Percentiles rank a stretch among this genome's conserved stretches.
These are phyloP conservation scores for Chiloscyllium punctatum DNA, from an alignment of 2,797 vertebrate species.

Conservation along the genomic window DNA sequence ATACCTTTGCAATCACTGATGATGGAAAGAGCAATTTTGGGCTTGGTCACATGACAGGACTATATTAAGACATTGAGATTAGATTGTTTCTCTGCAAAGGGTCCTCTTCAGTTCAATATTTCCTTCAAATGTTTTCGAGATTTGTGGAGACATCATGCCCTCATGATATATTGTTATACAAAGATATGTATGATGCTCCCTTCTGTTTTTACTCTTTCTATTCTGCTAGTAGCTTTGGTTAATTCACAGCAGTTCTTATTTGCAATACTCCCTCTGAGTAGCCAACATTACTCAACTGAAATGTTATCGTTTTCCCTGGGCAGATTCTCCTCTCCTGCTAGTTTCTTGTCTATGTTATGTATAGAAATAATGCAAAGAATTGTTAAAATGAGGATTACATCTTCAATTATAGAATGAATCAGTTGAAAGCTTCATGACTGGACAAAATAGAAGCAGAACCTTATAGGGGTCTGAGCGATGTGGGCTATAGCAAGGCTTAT, in stretches of 20 bases:
- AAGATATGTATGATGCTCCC: not conserved
- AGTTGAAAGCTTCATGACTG: not conserved
- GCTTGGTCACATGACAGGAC: constrained; percentile 58
- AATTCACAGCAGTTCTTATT: not conserved
- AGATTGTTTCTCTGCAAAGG: constrained; percentile 47
- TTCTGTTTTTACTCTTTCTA: not conserved
- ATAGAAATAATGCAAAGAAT: not conserved
- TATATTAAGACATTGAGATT: constrained; percentile 68
- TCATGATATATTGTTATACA: not conserved
- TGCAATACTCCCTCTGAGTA: not conserved
- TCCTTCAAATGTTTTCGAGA: constrained; percentile 51
- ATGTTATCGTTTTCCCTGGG: not conserved
- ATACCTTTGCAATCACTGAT: constrained; percentile 47
- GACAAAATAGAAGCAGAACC: not conserved
- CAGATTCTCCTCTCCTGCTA: not conserved
- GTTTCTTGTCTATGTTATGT: not conserved
- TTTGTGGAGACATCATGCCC: not conserved
- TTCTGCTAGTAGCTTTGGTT: not conserved
- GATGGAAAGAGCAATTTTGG: constrained; percentile 59
- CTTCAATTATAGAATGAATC: not conserved
- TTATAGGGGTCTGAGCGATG: too few relatives aligned
- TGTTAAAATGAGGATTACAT: not conserved
- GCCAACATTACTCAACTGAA: not conserved
- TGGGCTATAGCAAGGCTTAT: too few relatives aligned
- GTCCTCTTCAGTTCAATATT: constrained; percentile 56